Percentiles rank a stretch among this genome's conserved stretches.
Evolutionary conservation across 2,888 invertebrate genomes (phyloP).

Genomic region (Andrena camellia): DNA sequence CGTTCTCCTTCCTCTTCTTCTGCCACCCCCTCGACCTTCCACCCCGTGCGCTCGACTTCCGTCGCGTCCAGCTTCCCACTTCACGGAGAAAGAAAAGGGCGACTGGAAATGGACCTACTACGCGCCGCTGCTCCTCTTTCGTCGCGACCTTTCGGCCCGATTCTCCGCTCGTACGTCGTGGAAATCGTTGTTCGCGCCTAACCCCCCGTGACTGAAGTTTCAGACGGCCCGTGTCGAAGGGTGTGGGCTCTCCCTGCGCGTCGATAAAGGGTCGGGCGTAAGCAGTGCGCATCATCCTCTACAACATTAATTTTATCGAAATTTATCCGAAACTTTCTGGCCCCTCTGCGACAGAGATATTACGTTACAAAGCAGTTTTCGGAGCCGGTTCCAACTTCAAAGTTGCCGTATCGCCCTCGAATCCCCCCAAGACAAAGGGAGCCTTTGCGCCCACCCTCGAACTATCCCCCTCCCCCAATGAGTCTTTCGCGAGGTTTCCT

Average conservation of each 20-base stretch:
- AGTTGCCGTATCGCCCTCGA: conserved; percentile 12
- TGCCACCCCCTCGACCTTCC: neutral
- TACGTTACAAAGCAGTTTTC: conserved; percentile 70
- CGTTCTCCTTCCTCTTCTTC: neutral
- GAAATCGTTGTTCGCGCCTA: conserved; percentile 10
- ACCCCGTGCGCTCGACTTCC: conserved; percentile 20
- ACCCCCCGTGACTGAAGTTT: neutral
- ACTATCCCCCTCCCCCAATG: neutral
- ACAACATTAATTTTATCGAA: conserved; percentile 25
- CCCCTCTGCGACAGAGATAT: conserved; percentile 40
- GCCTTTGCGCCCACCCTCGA: neutral
- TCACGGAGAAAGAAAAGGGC: neutral
- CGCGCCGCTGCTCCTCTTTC: neutral
- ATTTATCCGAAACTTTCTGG: neutral
- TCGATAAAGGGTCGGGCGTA: neutral
- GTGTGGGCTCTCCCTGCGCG: neutral
- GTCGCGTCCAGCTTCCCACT: conserved; percentile 18
- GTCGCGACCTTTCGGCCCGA: conserved; percentile 6
- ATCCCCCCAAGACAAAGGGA: conserved; percentile 17
- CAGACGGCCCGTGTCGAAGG: neutral
- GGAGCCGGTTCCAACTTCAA: conserved; percentile 10
- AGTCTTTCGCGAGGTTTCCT: conserved; percentile 5
- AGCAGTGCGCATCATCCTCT: neutral
- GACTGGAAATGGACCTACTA: neutral
- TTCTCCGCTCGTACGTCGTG: neutral